phyloP scores from a whole-genome alignment of 2,797 vertebrate species.

The Premnoplex brunnescens region DNA sequence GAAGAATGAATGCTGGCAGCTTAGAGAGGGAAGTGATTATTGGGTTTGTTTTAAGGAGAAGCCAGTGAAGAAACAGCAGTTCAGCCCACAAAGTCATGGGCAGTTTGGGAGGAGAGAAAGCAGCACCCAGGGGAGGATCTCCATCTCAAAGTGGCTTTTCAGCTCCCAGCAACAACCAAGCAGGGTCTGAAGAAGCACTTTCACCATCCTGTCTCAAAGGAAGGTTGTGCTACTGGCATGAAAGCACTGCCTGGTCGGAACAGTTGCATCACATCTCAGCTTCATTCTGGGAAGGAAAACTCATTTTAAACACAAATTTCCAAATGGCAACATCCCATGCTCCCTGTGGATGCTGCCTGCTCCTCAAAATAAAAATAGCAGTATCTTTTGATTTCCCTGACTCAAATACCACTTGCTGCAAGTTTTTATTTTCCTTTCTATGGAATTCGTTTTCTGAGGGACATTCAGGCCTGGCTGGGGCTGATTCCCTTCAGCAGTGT shows the following conservation, averaged over 20 bases:
- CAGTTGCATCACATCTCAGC: neutral
- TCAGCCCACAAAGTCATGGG: neutral
- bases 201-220: neutral
- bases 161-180: neutral
- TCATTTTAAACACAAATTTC: neutral
- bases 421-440: neutral
- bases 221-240: neutral
- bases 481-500: fast-evolving
- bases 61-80: neutral
- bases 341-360: neutral
- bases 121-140: neutral
- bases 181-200: neutral
- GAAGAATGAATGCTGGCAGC: neutral
- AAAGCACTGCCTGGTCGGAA: fast-evolving
- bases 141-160: neutral
- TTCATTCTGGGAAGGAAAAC: neutral
- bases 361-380: neutral
- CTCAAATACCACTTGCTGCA: neutral
- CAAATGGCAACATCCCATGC: neutral
- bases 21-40: neutral
- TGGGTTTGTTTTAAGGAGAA: neutral
- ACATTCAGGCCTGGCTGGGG: fast-evolving
- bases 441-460: neutral
- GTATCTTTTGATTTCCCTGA: neutral
- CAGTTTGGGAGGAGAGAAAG: neutral